Evolutionary conservation across 2,113 vertebrate genomes (phyloP).

Genomic region (Natator depressus): DNA sequence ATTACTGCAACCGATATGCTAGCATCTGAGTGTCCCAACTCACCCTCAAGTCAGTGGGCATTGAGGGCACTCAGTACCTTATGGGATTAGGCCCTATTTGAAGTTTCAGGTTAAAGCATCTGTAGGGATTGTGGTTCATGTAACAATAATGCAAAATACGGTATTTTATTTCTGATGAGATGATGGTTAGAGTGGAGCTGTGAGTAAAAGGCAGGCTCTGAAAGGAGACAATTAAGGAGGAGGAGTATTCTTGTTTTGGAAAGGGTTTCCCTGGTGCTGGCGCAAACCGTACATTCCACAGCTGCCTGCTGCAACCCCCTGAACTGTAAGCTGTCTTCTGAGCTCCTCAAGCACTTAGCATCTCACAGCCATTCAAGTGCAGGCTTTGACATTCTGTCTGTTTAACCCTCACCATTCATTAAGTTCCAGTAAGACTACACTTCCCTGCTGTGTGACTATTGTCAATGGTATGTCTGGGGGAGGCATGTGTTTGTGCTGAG

Average conservation of each 20-base stretch:
- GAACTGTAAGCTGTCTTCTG: constrained; percentile 59
- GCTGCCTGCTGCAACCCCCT: constrained; percentile 80
- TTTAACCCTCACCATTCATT: constrained; percentile 28
- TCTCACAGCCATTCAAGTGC: background rate
- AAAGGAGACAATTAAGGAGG: constrained; percentile 16
- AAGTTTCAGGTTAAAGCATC: background rate
- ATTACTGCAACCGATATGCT: background rate
- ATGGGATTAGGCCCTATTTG: background rate
- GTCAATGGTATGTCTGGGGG: rapidly evolving
- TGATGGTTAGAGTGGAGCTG: background rate
- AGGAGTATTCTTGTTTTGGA: constrained; percentile 81
- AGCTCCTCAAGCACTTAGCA: background rate
- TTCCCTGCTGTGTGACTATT: rapidly evolving
- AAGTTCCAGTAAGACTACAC: background rate
- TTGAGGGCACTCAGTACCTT: background rate
- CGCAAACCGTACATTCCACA: constrained; percentile 83
- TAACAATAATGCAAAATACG: rapidly evolving
- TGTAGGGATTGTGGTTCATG: background rate
- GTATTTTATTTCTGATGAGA: rapidly evolving
- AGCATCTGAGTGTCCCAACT: too few species aligned
- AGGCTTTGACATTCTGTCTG: background rate
- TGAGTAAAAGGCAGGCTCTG: constrained; percentile 41
- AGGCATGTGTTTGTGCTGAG: background rate
- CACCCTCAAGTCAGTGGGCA: background rate
- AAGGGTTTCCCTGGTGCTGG: constrained; percentile 88